Evolutionary conservation across 2,797 vertebrate species (phyloP).

Genomic region (Scolopax rusticola): DNA sequence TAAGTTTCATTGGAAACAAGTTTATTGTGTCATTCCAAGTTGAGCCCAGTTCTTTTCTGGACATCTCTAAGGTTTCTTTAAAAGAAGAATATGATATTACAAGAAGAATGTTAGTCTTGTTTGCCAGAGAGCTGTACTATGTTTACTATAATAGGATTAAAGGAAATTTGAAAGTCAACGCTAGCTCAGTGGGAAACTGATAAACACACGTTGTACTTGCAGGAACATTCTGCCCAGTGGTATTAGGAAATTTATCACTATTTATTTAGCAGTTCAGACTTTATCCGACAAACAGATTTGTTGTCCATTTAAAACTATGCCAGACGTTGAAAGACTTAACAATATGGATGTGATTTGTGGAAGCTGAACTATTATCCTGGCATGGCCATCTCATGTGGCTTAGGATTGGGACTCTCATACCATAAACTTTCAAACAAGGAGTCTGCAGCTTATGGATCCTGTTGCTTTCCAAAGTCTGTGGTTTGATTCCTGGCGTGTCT

Average conservation of each 20-base stretch:
- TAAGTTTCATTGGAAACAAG: slow-evolving; percentile 53
- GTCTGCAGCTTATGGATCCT: slow-evolving; percentile 1
- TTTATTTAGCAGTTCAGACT: slow-evolving; percentile 50
- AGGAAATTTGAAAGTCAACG: slow-evolving; percentile 3
- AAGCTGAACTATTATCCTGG: not conserved
- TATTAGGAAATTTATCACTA: slow-evolving; percentile 40
- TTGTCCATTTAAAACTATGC: slow-evolving; percentile 11
- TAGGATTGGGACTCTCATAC: not conserved
- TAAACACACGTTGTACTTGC: slow-evolving; percentile 21
- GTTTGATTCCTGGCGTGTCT: slow-evolving; percentile 55
- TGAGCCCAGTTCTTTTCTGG: slow-evolving; percentile 58
- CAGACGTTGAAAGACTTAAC: not conserved
- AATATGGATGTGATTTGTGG: slow-evolving; percentile 5
- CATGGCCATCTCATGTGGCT: not conserved
- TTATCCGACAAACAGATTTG: slow-evolving; percentile 32
- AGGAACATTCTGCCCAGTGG: not conserved
- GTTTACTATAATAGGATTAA: slow-evolving; percentile 75
- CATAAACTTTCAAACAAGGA: not conserved
- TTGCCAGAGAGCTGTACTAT: slow-evolving; percentile 70
- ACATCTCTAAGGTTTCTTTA: slow-evolving; percentile 61
- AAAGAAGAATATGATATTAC: slow-evolving; percentile 68
- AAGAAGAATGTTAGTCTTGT: slow-evolving; percentile 61
- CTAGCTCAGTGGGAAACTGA: slow-evolving; percentile 51
- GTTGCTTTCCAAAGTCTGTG: slow-evolving; percentile 42
- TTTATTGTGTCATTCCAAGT: slow-evolving; percentile 53